A percentile compares a stretch with the other conserved stretches of the same genome.
phyloP scores from a whole-genome alignment of 2,888 invertebrate genomes.

The Apotomis turbidana region DNA sequence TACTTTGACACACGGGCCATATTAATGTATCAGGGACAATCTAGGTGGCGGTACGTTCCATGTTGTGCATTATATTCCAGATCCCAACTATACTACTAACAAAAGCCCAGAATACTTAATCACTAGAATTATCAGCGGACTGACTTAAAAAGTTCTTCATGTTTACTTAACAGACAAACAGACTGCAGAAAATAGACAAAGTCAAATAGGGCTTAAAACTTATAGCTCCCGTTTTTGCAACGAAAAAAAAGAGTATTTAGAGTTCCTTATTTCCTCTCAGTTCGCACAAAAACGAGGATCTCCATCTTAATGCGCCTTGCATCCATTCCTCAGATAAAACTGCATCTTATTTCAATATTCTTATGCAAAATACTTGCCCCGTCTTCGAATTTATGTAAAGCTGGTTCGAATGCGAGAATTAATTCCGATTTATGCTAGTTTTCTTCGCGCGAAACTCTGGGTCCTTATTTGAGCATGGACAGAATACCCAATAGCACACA shows the following conservation, averaged over 20 bases:
- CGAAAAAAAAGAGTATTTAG: neutral
- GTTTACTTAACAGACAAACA: too few species aligned
- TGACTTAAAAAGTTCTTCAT: too few species aligned
- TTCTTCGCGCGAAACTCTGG: neutral
- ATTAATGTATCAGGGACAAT: too few species aligned
- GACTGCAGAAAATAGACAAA: too few species aligned
- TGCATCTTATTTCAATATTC: slow-evolving; percentile 41
- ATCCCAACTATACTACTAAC: too few species aligned
- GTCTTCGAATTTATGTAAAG: slow-evolving; percentile 28
- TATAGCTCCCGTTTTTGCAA: neutral
- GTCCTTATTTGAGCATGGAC: slow-evolving; percentile 8
- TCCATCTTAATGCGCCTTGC: slow-evolving; percentile 22
- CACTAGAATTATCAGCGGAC: too few species aligned
- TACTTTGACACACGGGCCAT: too few species aligned
- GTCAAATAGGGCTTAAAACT: neutral
- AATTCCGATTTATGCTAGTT: slow-evolving; percentile 31
- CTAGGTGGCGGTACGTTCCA: too few species aligned
- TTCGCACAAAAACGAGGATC: slow-evolving; percentile 4
- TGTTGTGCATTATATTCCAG: too few species aligned
- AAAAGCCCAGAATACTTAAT: too few species aligned
- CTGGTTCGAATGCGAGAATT: slow-evolving; percentile 26
- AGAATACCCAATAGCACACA: too few species aligned
- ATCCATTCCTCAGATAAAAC: slow-evolving; percentile 33
- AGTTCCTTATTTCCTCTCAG: slow-evolving; percentile 6
- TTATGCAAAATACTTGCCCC: slow-evolving; percentile 27